Percentiles rank a stretch among this genome's conserved stretches.
Evolutionary conservation across 2,888 invertebrate species (phyloP).

Genomic region (Malachius bipustulatus): DNA sequence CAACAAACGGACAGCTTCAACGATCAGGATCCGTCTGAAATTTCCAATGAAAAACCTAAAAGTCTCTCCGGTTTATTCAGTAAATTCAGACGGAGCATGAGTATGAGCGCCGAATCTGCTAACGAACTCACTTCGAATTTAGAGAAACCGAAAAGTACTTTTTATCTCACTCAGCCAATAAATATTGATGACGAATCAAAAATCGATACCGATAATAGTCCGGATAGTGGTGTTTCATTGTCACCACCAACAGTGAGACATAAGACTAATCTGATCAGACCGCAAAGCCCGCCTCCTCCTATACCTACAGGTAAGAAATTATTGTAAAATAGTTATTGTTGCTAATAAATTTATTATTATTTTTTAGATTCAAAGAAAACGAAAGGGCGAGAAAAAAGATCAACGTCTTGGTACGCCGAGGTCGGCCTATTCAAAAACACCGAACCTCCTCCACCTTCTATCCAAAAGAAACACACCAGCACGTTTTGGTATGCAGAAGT

Average conservation of each 20-base stretch:
- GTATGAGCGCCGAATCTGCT: constrained; percentile 44
- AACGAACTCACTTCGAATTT: constrained; percentile 39
- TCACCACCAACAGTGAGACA: constrained; percentile 21
- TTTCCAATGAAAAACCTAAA: constrained; percentile 10
- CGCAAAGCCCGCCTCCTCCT: constrained; percentile 35
- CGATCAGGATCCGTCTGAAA: no score
- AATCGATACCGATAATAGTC: constrained; percentile 33
- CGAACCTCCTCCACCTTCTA: constrained; percentile 14
- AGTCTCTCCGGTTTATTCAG: constrained; percentile 33
- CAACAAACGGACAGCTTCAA: no score
- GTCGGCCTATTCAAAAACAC: constrained; percentile 44
- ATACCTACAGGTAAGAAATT: constrained; percentile 21
- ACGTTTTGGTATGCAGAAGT: constrained; percentile 53
- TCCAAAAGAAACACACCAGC: constrained; percentile 22
- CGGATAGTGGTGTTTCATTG: constrained; percentile 26
- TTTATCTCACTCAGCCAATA: constrained; percentile 57
- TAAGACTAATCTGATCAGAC: constrained; percentile 24
- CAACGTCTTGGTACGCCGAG: constrained; percentile 60
- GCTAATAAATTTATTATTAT: neutral
- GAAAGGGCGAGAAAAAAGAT: constrained; percentile 34
- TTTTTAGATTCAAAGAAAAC: neutral
- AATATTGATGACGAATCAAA: constrained; percentile 40
- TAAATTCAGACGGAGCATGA: constrained; percentile 49
- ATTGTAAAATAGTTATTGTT: constrained; percentile 6
- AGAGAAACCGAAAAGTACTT: constrained; percentile 49